Conservation (phyloP, 2,888 invertebrate genomes). For the Sesia apiformis region DNA sequence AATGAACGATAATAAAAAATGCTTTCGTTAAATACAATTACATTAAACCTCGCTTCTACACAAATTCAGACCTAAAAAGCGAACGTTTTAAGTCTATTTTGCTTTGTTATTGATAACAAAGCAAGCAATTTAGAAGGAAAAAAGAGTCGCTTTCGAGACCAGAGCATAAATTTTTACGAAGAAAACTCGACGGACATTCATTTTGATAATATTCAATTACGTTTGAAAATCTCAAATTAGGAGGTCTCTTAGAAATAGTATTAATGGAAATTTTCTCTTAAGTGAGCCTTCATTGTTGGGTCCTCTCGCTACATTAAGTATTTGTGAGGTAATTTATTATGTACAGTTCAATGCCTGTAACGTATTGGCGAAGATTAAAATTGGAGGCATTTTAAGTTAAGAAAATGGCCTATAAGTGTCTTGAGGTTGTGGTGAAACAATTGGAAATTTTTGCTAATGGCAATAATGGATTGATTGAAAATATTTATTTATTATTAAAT, state of each 20-base stretch:
- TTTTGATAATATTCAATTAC: conserved; percentile 51
- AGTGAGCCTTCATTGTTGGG: background rate
- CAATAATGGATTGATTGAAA: no score
- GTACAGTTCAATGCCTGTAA: conserved; percentile 23
- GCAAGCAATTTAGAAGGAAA: conserved; percentile 24
- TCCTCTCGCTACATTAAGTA: conserved; percentile 1
- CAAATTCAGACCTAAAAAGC: conserved; percentile 12
- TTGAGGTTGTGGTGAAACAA: no score
- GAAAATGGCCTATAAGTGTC: no score
- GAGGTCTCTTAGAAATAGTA: conserved; percentile 4
- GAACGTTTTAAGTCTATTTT: conserved; percentile 16
- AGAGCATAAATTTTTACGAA: conserved; percentile 28
- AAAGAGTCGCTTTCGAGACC: conserved; percentile 16
- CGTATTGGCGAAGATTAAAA: conserved; percentile 15
- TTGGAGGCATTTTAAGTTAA: no score
- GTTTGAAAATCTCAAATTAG: conserved; percentile 38
- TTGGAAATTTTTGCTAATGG: no score
- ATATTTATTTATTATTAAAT: no score
- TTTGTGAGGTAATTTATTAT: conserved; percentile 26
- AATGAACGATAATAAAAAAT: conserved; percentile 35
- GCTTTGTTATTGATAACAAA: conserved; percentile 13
- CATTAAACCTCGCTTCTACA: conserved; percentile 16
- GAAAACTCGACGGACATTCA: conserved; percentile 29
- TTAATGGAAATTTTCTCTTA: background rate
- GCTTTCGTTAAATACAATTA: conserved; percentile 26